Evolutionary conservation across 2,888 invertebrate genomes (phyloP).

Genomic region (Alentia gelatinosa): DNA sequence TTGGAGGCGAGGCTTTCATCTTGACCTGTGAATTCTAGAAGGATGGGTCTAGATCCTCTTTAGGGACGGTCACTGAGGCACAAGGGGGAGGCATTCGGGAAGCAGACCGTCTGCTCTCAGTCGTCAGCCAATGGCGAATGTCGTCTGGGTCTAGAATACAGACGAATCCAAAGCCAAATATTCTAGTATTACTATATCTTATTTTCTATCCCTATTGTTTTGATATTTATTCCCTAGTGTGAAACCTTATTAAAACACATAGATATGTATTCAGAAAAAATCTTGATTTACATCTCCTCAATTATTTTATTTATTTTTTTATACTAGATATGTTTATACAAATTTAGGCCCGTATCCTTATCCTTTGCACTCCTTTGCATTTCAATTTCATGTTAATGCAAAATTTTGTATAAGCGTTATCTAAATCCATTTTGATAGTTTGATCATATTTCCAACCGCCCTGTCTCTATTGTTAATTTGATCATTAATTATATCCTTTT

Average conservation of each 20-base stretch:
- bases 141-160: not conserved
- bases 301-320: too few species aligned
- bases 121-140: not conserved
- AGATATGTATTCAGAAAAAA: too few species aligned
- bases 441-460: too few species aligned
- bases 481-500: not conserved
- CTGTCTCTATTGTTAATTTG: not conserved
- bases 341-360: not conserved
- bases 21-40: conserved; percentile 30
- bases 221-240: too few species aligned
- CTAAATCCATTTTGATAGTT: too few species aligned
- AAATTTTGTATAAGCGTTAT: too few species aligned
- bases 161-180: too few species aligned
- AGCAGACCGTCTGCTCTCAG: not conserved
- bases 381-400: not conserved
- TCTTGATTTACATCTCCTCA: too few species aligned
- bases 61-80: conserved; percentile 14
- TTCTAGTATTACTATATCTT: too few species aligned
- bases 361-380: not conserved
- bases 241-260: too few species aligned
- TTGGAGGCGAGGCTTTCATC: conserved; percentile 2
- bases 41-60: conserved; percentile 46
- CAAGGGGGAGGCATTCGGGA: not conserved
- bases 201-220: too few species aligned
- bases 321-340: not conserved